A percentile compares a stretch with the other conserved stretches of the same genome.
Conservation (phyloP, 2,113 vertebrate genomes). For the Sapayoa aenigma region DNA sequence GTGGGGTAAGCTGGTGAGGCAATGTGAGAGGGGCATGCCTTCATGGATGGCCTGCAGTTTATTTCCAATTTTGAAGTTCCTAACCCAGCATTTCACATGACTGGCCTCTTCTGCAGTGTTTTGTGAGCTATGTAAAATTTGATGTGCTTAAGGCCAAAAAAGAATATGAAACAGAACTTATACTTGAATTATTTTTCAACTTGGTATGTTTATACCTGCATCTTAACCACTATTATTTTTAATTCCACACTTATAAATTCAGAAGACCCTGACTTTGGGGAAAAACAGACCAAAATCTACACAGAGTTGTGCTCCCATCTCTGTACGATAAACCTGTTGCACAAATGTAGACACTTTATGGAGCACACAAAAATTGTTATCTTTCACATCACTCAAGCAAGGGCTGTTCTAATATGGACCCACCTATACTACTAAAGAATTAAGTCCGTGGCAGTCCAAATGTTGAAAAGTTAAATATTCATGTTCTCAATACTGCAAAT, state of each 20-base stretch:
- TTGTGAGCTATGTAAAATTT: background rate
- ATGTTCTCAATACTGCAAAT: background rate
- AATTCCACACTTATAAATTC: background rate
- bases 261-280: background rate
- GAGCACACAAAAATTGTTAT: background rate
- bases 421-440: background rate
- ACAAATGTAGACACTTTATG: background rate
- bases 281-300: background rate
- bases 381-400: background rate
- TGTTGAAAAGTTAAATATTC: background rate
- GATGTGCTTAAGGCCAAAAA: background rate
- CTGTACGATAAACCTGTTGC: fast-evolving
- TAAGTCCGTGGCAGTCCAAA: background rate
- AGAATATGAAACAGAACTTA: background rate
- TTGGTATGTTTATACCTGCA: background rate
- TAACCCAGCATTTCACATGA: background rate
- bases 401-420: background rate
- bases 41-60: background rate
- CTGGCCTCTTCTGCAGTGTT: background rate
- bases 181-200: background rate
- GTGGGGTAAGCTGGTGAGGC: background rate
- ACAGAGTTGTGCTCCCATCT: background rate
- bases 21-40: fast-evolving
- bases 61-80: background rate
- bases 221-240: background rate